Evolutionary conservation across 2,888 invertebrate species (phyloP).

Genomic region (Dyspetes luteomarginatus): DNA sequence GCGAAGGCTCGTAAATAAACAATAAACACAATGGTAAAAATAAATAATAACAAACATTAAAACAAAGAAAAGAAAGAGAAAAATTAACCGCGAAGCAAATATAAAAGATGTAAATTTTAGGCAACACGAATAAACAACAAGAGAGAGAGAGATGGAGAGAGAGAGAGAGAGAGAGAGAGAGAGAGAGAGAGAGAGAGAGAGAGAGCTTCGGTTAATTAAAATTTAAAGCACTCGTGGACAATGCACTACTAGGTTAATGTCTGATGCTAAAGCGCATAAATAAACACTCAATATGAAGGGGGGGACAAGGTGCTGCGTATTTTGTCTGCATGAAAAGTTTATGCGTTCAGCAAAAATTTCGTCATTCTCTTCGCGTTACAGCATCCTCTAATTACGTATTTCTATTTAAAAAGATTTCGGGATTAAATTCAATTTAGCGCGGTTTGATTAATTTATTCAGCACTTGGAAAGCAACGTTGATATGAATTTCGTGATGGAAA

Average conservation of each 20-base stretch:
- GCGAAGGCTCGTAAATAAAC: too few relatives aligned
- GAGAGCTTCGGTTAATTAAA: not conserved
- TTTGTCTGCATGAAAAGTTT: not conserved
- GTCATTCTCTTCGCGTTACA: slow-evolving; percentile 16
- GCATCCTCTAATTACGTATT: not conserved
- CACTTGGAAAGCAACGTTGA: not conserved
- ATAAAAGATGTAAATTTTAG: too few relatives aligned
- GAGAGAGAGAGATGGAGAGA: too few relatives aligned
- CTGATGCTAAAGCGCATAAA: not conserved
- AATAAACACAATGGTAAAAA: too few relatives aligned
- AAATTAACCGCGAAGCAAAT: not conserved
- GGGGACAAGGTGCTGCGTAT: not conserved
- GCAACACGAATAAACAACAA: too few relatives aligned
- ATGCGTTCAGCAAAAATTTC: slow-evolving; percentile 10
- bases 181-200: not conserved
- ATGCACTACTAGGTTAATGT: not conserved
- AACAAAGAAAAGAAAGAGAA: not conserved
- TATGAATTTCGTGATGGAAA: not conserved
- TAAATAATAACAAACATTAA: too few relatives aligned
- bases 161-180: too few relatives aligned
- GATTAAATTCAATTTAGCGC: slow-evolving; percentile 5
- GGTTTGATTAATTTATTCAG: slow-evolving; percentile 5
- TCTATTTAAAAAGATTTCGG: slow-evolving; percentile 15
- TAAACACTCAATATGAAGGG: slow-evolving; percentile 2
- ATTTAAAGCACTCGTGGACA: not conserved